These are phyloP conservation scores for Glomeris maerens DNA, from an alignment of 1,140 invertebrate genomes.

Conservation along the genomic window DNA sequence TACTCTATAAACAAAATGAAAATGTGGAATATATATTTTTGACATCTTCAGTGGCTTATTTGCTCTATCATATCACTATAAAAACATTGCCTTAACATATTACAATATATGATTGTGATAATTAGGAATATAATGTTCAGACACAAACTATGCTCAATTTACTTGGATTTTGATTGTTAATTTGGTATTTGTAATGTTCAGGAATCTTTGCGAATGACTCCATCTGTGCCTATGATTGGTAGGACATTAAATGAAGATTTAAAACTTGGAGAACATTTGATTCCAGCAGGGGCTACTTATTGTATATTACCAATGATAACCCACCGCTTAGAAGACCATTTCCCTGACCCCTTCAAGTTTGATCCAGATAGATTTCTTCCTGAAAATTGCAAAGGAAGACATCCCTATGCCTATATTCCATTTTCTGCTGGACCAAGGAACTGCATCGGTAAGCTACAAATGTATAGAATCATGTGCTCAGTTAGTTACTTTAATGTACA, in stretches of 20 bases:
- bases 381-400: slow-evolving; percentile 28
- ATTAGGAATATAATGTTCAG: too few species aligned
- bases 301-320: slow-evolving; percentile 35
- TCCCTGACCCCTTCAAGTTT: slow-evolving; percentile 53
- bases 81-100: too few species aligned
- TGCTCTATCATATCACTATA: too few species aligned
- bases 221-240: slow-evolving; percentile 27
- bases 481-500: too few species aligned
- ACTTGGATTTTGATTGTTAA: too few species aligned
- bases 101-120: too few species aligned
- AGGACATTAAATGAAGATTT: slow-evolving; percentile 23
- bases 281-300: slow-evolving; percentile 31
- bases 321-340: slow-evolving; percentile 50
- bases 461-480: not conserved
- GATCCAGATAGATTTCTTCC: slow-evolving; percentile 61
- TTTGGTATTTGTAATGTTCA: too few species aligned
- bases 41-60: too few species aligned
- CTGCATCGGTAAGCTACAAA: slow-evolving; percentile 27
- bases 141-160: too few species aligned
- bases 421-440: slow-evolving; percentile 32
- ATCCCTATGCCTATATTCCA: slow-evolving; percentile 31
- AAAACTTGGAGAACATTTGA: slow-evolving; percentile 16
- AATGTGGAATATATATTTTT: too few species aligned
- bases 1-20: too few species aligned
- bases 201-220: slow-evolving; percentile 26